phyloP scores from a whole-genome alignment of 2,888 invertebrate genomes.

The Polyommatus iphigenia region DNA sequence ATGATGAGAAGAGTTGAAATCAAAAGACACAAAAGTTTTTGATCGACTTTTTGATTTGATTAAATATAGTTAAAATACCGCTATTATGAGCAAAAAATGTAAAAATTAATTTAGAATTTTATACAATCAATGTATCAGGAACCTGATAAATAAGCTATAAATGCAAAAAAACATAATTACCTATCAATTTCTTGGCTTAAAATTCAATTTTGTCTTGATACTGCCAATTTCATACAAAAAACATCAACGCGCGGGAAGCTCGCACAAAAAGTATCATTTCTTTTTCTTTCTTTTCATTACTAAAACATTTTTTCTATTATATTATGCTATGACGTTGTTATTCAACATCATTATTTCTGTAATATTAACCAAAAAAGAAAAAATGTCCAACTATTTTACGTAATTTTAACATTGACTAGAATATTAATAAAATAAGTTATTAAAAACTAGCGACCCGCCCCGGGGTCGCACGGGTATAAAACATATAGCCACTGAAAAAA shows the following conservation, averaged over 20 bases:
- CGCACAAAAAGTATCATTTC: neutral
- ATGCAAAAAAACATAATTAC: neutral
- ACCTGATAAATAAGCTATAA: neutral
- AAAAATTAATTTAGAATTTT: too few species aligned
- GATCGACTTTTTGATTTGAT: too few species aligned
- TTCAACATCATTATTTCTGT: neutral
- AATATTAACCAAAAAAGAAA: neutral
- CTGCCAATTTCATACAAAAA: constrained; percentile 9
- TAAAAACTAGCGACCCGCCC: too few species aligned
- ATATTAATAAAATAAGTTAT: too few species aligned
- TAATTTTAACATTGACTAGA: too few species aligned
- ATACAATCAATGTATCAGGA: neutral
- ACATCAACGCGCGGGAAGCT: neutral
- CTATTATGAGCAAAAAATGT: too few species aligned
- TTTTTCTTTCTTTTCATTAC: neutral
- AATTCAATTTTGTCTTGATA: neutral
- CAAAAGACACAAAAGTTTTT: too few species aligned
- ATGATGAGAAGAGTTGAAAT: too few species aligned
- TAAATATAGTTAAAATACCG: too few species aligned
- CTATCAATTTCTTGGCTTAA: neutral
- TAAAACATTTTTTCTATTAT: neutral
- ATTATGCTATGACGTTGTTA: neutral
- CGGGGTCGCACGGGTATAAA: too few species aligned
- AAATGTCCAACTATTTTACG: too few species aligned
- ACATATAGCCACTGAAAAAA: too few species aligned